These are phyloP conservation scores for Drosophila orosa DNA, from an alignment of 1,140 invertebrate genomes.

Conservation along the genomic window DNA sequence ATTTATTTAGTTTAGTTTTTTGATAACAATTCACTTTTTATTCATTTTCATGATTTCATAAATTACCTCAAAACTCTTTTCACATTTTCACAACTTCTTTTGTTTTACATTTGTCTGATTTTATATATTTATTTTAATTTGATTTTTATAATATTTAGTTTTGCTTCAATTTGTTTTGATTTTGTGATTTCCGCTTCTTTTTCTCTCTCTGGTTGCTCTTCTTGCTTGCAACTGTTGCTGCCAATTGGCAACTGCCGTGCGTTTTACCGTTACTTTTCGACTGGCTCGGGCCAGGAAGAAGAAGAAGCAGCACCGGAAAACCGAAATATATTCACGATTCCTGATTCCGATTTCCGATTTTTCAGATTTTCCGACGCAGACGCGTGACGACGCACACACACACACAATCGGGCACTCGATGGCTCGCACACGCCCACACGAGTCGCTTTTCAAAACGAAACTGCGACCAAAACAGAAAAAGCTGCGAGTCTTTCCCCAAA, in stretches of 20 bases:
- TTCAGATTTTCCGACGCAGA: constrained; percentile 38
- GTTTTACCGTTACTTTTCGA: constrained; percentile 22
- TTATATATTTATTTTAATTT: too few species aligned
- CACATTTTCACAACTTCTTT: constrained; percentile 28
- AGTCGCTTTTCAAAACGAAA: constrained; percentile 63
- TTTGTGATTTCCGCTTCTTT: background rate
- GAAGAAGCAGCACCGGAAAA: constrained; percentile 30
- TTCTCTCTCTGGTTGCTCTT: constrained; percentile 39
- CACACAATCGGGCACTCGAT: constrained; percentile 36
- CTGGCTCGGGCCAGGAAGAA: constrained; percentile 4
- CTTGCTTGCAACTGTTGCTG: constrained; percentile 37
- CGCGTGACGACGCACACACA: constrained; percentile 37
- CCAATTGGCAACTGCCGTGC: constrained; percentile 24
- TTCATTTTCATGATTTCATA: background rate
- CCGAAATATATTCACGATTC: constrained; percentile 38
- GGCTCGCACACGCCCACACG: constrained; percentile 62
- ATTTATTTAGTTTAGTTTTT: background rate
- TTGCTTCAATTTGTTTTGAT: background rate
- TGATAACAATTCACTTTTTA: background rate
- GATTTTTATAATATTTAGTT: background rate
- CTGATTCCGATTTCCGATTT: constrained; percentile 38
- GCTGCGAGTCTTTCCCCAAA: constrained; percentile 42
- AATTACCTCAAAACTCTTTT: constrained; percentile 10
- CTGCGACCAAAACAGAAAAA: constrained; percentile 49
- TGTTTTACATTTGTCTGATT: constrained; percentile 9